Evolutionary conservation across 2,113 vertebrate genomes (phyloP).

Genomic region (Phasianus colchicus): DNA sequence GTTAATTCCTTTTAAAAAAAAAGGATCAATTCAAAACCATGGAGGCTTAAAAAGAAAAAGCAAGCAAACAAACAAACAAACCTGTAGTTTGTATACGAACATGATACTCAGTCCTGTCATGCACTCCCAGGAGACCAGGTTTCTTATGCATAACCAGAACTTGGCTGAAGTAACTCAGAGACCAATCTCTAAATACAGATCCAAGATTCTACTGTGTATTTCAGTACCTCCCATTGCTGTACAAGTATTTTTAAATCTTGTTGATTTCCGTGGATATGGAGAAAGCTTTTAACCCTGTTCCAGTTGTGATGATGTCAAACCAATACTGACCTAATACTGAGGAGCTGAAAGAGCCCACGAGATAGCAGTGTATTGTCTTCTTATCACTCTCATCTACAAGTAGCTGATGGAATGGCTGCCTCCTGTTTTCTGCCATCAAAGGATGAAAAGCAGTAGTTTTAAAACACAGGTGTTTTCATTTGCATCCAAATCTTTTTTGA

Average conservation of each 20-base stretch:
- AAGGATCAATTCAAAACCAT: neutral
- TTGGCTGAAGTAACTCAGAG: neutral
- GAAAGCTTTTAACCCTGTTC: neutral
- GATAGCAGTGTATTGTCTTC: neutral
- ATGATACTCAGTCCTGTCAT: neutral
- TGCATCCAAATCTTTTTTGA: accelerated
- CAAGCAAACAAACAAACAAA: neutral
- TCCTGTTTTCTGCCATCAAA: neutral
- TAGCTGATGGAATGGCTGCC: neutral
- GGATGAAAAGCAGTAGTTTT: neutral
- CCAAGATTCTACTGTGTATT: neutral
- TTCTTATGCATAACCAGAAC: neutral
- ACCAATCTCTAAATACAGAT: neutral
- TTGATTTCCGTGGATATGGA: neutral
- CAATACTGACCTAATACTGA: neutral
- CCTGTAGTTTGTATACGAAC: neutral
- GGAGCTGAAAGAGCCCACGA: neutral
- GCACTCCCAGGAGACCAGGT: neutral
- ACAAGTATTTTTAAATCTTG: neutral
- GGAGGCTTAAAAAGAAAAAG: neutral
- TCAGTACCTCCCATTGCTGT: neutral
- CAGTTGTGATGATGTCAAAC: neutral
- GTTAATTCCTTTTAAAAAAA: slow-evolving; percentile 40
- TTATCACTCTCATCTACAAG: neutral
- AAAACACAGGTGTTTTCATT: neutral